Evolutionary conservation across 2,113 vertebrate species (phyloP).

Genomic region (Lophochroa leadbeateri): DNA sequence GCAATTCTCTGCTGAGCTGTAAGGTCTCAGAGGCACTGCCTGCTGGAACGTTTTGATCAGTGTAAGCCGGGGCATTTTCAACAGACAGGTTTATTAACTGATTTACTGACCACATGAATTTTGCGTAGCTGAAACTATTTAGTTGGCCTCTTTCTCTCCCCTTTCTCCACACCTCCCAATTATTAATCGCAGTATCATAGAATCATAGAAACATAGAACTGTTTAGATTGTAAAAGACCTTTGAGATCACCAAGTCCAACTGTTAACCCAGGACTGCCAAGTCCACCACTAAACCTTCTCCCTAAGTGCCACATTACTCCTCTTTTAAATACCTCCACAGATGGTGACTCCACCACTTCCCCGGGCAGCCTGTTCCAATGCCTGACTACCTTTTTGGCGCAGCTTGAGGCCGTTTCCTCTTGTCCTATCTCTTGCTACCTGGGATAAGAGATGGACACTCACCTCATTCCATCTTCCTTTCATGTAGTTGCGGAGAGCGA

Average conservation of each 20-base stretch:
- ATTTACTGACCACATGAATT: conserved; percentile 64
- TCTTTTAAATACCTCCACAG: neutral
- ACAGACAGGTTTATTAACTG: conserved; percentile 65
- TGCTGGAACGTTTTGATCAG: conserved; percentile 56
- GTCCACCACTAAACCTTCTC: neutral
- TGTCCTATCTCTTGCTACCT: accelerated
- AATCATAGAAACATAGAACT: neutral
- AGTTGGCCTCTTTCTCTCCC: conserved; percentile 8
- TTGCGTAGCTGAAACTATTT: conserved; percentile 29
- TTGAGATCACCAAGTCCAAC: neutral
- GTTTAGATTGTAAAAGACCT: neutral
- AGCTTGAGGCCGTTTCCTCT: neutral
- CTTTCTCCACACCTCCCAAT: neutral
- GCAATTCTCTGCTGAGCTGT: conserved; percentile 41
- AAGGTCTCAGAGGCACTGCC: conserved; percentile 38
- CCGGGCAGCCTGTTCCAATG: neutral
- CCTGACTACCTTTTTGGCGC: neutral
- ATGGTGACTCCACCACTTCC: neutral
- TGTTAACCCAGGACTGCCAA: neutral
- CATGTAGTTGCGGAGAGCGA: neutral
- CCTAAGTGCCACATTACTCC: neutral
- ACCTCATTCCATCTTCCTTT: neutral
- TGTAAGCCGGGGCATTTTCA: conserved; percentile 32
- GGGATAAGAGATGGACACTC: neutral
- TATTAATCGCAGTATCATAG: neutral